These are phyloP conservation scores for Elgonia sp. DNA, from an alignment of 2,888 invertebrate species.

Conservation along the genomic window DNA sequence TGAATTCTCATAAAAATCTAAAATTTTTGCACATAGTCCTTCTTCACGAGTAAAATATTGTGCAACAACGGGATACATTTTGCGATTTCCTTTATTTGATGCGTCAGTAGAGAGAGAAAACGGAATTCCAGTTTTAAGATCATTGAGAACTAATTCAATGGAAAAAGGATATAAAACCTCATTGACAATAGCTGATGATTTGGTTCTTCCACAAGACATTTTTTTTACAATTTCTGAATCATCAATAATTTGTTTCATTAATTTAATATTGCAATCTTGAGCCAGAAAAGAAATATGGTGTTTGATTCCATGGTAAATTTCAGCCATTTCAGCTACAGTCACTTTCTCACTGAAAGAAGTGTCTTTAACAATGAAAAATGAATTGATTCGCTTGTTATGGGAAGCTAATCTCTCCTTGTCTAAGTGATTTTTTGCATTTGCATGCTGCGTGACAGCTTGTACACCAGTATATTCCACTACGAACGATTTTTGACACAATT, in stretches of 20 bases:
- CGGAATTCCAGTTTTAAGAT: slow-evolving; percentile 7
- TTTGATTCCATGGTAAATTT: slow-evolving; percentile 13
- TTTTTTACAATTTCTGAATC: slow-evolving; percentile 27
- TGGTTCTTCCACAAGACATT: slow-evolving; percentile 28
- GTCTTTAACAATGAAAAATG: slow-evolving; percentile 27
- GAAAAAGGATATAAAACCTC: slow-evolving; percentile 11
- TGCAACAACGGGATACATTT: slow-evolving; percentile 14
- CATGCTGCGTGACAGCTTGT: not conserved
- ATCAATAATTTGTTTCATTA: slow-evolving; percentile 19
- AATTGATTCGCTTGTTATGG: not conserved
- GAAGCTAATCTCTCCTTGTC: not conserved
- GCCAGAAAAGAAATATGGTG: slow-evolving; percentile 35
- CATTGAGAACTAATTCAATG: slow-evolving; percentile 2
- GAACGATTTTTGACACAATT: slow-evolving; percentile 1
- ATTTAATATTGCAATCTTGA: slow-evolving; percentile 10
- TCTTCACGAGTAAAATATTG: slow-evolving; percentile 21
- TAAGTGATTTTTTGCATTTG: not conserved
- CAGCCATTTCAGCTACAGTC: slow-evolving; percentile 18
- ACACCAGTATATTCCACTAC: slow-evolving; percentile 3
- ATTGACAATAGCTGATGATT: slow-evolving; percentile 16
- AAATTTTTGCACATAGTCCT: not conserved
- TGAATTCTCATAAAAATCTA: slow-evolving; percentile 16
- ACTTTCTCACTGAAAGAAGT: slow-evolving; percentile 15
- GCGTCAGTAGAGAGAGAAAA: slow-evolving; percentile 9
- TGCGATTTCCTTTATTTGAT: slow-evolving; percentile 13